Conservation (phyloP, 2,797 vertebrate species). For the Sebastes paucispinis region DNA sequence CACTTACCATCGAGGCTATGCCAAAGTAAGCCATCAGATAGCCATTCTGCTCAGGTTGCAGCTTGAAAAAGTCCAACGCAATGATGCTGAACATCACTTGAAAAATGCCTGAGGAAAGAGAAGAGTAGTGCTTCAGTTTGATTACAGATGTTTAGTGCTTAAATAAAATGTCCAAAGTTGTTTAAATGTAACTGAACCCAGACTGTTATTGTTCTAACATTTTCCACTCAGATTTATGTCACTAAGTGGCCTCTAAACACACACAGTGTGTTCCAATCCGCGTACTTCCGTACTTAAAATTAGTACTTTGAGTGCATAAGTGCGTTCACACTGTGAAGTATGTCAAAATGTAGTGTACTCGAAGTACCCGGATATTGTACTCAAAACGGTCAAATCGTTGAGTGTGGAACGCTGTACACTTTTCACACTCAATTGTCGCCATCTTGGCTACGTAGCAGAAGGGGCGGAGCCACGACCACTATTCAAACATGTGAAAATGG, state of each 20-base stretch:
- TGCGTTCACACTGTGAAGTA: no score
- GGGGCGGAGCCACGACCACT: no score
- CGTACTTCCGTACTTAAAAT: no score
- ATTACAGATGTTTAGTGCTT: not conserved
- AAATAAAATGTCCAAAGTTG: not conserved
- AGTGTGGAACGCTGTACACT: no score
- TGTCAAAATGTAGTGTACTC: no score
- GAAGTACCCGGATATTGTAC: no score
- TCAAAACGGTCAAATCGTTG: no score
- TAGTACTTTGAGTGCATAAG: no score
- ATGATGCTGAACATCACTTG: conserved; percentile 94
- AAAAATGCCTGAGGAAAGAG: conserved; percentile 85
- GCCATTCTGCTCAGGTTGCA: conserved; percentile 87
- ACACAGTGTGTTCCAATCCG: no score
- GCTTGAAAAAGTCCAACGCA: conserved; percentile 90
- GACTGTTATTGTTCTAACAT: not conserved
- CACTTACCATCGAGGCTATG: conserved; percentile 90
- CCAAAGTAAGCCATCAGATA: conserved; percentile 93
- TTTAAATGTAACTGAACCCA: not conserved
- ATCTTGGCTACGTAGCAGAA: no score
- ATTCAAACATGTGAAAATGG: no score
- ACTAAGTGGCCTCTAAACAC: not conserved
- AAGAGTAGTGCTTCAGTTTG: not conserved
- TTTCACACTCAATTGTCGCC: no score
- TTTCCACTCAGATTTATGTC: not conserved